Evolutionary conservation across 2,113 vertebrate species (phyloP).

Genomic region (Lota lota): DNA sequence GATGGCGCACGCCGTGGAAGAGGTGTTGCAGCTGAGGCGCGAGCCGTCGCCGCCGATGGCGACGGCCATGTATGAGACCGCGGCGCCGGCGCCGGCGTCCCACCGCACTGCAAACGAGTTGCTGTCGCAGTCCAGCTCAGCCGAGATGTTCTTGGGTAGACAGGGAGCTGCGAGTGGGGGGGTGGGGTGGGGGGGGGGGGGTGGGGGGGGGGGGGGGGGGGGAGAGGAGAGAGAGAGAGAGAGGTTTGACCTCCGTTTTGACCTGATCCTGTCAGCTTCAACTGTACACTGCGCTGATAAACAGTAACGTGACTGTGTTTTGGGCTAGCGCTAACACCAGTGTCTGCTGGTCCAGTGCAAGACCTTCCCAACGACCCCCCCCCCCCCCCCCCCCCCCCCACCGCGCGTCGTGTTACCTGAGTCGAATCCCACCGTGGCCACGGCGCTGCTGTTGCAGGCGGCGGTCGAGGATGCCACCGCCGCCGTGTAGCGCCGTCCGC

Average conservation of each 20-base stretch:
- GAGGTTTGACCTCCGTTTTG: no score
- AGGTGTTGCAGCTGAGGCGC: conserved; percentile 47
- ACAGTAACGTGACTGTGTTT: no score
- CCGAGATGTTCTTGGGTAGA: conserved; percentile 57
- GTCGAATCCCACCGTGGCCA: conserved; percentile 39
- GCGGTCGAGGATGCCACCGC: conserved; percentile 59
- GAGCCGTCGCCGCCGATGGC: conserved; percentile 59
- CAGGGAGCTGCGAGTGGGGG: conserved; percentile 64
- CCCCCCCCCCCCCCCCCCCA: no score
- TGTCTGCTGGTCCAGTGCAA: no score
- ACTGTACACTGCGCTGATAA: no score
- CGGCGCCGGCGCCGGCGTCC: conserved; percentile 27
- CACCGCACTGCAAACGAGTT: conserved; percentile 69
- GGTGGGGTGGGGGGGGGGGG: conserved; percentile 68
- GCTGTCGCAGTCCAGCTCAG: conserved; percentile 56
- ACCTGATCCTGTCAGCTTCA: no score
- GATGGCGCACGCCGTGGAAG: conserved; percentile 60
- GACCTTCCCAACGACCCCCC: no score
- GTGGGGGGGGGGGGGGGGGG: background rate
- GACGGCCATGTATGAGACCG: conserved; percentile 54
- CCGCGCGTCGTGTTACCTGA: conserved; percentile 55
- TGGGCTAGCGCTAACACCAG: no score
- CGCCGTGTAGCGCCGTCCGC: conserved; percentile 55
- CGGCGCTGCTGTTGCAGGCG: conserved; percentile 62
- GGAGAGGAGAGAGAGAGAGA: no score